A percentile compares a stretch with the other conserved stretches of the same genome.
Evolutionary conservation across 2,888 invertebrate species (phyloP).

Genomic region (Acleris holmiana): DNA sequence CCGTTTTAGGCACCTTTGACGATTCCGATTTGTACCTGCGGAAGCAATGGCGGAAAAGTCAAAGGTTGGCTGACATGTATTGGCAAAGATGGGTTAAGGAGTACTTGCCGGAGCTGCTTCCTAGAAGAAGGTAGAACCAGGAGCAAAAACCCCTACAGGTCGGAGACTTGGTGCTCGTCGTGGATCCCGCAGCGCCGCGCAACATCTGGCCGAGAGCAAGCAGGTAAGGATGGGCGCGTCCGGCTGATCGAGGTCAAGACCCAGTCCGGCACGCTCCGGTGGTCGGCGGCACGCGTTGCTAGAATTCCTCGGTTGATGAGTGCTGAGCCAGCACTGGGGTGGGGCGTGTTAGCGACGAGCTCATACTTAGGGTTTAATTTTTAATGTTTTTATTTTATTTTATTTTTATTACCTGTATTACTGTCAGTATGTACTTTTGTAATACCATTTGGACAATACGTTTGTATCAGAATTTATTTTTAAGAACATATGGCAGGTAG

Average conservation of each 20-base stretch:
- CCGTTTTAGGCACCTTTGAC: constrained; percentile 17
- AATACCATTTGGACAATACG: no score
- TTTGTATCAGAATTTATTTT: no score
- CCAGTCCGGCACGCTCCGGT: not conserved
- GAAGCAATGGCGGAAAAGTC: constrained; percentile 33
- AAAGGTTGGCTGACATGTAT: constrained; percentile 35
- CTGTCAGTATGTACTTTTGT: no score
- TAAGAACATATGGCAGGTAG: not conserved
- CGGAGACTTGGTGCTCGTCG: constrained; percentile 33
- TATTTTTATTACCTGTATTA: not conserved
- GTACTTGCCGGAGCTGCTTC: constrained; percentile 28
- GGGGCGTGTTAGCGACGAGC: constrained; percentile 6
- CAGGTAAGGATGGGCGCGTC: constrained; percentile 15
- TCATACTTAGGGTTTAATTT: not conserved
- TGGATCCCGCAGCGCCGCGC: no score
- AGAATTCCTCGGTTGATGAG: not conserved
- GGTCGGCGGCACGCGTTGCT: constrained; percentile 6
- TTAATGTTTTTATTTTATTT: not conserved
- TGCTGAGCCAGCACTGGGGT: constrained; percentile 8
- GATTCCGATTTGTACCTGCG: no score
- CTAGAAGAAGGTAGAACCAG: constrained; percentile 28
- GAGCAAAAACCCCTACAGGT: constrained; percentile 23
- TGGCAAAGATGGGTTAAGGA: constrained; percentile 39
- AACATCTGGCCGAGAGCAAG: constrained; percentile 21
- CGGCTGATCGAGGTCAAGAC: constrained; percentile 2